A percentile compares a stretch with the other conserved stretches of the same genome.
Evolutionary conservation across 2,113 vertebrate genomes (phyloP).

Genomic region (Edolisoma coerulescens): DNA sequence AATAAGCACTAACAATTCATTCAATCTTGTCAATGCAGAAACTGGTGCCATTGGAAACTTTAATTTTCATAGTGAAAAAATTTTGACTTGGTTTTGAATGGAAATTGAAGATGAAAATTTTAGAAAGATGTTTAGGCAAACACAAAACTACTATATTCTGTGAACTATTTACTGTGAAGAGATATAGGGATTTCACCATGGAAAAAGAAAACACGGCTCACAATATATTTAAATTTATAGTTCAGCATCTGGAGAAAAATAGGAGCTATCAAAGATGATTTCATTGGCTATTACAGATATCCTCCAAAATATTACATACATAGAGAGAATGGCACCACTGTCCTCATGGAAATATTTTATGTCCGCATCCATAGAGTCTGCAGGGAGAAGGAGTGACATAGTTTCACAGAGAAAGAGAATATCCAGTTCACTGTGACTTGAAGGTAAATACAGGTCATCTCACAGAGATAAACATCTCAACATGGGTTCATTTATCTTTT

Average conservation of each 20-base stretch:
- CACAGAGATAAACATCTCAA: conserved; percentile 12
- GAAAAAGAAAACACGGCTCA: not conserved
- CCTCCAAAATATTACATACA: not conserved
- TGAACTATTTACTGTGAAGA: not conserved
- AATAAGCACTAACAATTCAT: not conserved
- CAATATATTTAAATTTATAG: not conserved
- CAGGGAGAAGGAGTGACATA: not conserved
- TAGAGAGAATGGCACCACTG: not conserved
- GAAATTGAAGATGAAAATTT: not conserved
- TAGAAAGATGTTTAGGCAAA: not conserved
- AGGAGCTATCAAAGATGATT: not conserved
- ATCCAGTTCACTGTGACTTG: not conserved
- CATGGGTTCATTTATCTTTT: not conserved
- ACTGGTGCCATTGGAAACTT: not conserved
- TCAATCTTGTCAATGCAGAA: not conserved
- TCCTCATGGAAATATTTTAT: not conserved
- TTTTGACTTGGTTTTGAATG: not conserved
- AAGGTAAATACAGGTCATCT: conserved; percentile 28
- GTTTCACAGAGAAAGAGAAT: not conserved
- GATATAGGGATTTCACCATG: not conserved
- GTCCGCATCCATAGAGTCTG: not conserved
- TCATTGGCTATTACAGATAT: not conserved
- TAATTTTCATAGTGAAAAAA: not conserved
- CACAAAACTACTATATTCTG: not conserved
- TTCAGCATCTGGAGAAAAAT: not conserved